phyloP scores from a whole-genome alignment of 1,140 invertebrate species.

The Plectus sambesii region DNA sequence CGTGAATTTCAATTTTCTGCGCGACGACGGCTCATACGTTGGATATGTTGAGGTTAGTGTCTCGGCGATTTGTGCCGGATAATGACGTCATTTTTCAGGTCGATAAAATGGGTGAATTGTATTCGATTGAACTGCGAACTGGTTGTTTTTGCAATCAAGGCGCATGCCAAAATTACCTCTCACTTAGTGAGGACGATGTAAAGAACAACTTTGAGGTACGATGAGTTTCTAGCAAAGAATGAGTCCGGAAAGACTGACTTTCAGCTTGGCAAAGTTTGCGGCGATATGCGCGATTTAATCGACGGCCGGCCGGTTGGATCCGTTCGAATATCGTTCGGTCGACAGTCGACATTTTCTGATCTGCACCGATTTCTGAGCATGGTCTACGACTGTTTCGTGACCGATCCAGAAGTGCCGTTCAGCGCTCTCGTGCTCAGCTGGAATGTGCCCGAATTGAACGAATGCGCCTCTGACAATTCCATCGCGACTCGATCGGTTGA shows the following conservation, averaged over 20 bases:
- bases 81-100: constrained; percentile 55
- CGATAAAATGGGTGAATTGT: constrained; percentile 70
- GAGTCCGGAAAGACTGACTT: constrained; percentile 28
- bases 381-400: no score
- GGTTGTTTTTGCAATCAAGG: constrained; percentile 95
- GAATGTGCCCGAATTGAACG: no score
- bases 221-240: constrained; percentile 15
- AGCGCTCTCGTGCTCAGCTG: no score
- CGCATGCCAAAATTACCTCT: constrained; percentile 72
- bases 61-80: constrained; percentile 17
- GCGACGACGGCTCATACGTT: constrained; percentile 63
- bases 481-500: no score
- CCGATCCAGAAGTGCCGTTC: no score
- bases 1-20: constrained; percentile 73
- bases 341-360: constrained; percentile 75
- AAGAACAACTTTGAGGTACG: constrained; percentile 60
- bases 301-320: constrained; percentile 79
- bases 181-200: constrained; percentile 57
- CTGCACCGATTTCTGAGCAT: no score
- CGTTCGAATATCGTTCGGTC: constrained; percentile 82
- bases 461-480: no score
- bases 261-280: constrained; percentile 76
- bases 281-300: constrained; percentile 75
- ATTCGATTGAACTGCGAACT: constrained; percentile 72
- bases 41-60: constrained; percentile 69